A percentile compares a stretch with the other conserved stretches of the same genome.
phyloP scores from a whole-genome alignment of 2,797 vertebrate species.

The Euphonia xanthogaster region DNA sequence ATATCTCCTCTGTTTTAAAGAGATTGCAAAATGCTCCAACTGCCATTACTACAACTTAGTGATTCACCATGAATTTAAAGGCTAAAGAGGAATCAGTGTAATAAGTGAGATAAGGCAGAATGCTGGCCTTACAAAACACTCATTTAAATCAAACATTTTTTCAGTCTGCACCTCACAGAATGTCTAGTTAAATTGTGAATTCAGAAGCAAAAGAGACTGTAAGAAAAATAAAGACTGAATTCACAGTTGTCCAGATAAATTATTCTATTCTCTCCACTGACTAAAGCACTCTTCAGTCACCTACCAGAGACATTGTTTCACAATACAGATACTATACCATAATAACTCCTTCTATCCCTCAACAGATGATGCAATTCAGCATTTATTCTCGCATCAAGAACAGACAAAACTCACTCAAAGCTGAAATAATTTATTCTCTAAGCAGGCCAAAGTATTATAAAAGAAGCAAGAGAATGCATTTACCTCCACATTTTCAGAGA shows the following conservation, averaged over 20 bases:
- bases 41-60: background rate
- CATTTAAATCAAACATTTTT: background rate
- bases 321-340: background rate
- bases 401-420: background rate
- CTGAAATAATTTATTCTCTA: background rate
- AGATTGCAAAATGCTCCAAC: background rate
- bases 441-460: background rate
- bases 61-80: background rate
- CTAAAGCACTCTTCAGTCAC: background rate
- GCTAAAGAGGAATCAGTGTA: background rate
- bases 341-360: background rate
- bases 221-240: background rate
- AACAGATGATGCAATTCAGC: background rate
- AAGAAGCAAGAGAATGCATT: background rate
- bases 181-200: background rate
- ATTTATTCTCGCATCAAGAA: background rate
- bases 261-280: background rate
- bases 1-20: background rate
- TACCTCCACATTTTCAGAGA: constrained; percentile 31
- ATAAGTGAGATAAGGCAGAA: background rate
- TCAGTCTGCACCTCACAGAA: background rate
- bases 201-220: background rate
- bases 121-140: background rate
- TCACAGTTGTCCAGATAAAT: background rate
- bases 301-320: background rate